These are phyloP conservation scores for Buphagus erythrorhynchus DNA, from an alignment of 2,797 vertebrate genomes.

Conservation along the genomic window DNA sequence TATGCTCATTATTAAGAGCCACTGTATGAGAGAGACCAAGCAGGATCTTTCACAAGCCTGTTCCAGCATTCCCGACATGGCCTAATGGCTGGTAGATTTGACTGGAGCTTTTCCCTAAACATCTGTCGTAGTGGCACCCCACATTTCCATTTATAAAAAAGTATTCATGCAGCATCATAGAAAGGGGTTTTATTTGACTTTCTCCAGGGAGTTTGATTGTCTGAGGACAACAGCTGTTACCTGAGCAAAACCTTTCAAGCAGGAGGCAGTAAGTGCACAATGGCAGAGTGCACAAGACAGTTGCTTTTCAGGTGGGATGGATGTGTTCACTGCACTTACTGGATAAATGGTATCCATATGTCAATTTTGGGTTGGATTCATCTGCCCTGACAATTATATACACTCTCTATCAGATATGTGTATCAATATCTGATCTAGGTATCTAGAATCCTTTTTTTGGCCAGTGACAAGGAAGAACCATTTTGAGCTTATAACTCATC, in stretches of 20 bases:
- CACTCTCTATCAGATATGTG: neutral
- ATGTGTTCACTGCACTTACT: neutral
- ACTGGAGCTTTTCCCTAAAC: constrained; percentile 1
- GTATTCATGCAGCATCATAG: constrained; percentile 39
- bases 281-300: neutral
- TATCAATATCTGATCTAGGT: neutral
- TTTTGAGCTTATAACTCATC: neutral
- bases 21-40: constrained; percentile 40
- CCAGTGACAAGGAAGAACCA: neutral
- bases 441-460: neutral
- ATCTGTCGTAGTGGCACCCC: constrained; percentile 39
- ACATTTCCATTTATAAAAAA: constrained; percentile 43
- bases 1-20: constrained; percentile 68
- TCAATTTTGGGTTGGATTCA: neutral
- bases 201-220: constrained; percentile 38
- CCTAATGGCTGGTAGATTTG: constrained; percentile 49
- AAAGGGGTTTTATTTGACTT: constrained; percentile 33
- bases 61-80: constrained; percentile 55
- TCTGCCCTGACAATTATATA: neutral
- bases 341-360: neutral
- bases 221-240: constrained; percentile 17
- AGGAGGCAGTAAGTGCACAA: neutral
- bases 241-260: neutral
- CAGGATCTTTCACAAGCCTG: constrained; percentile 42
- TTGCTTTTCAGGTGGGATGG: neutral